Evolutionary conservation across 1,140 invertebrate genomes (phyloP), one percentile per base, ranked within the genome.

Genomic region (Drosophila sturtevanti): DNA sequence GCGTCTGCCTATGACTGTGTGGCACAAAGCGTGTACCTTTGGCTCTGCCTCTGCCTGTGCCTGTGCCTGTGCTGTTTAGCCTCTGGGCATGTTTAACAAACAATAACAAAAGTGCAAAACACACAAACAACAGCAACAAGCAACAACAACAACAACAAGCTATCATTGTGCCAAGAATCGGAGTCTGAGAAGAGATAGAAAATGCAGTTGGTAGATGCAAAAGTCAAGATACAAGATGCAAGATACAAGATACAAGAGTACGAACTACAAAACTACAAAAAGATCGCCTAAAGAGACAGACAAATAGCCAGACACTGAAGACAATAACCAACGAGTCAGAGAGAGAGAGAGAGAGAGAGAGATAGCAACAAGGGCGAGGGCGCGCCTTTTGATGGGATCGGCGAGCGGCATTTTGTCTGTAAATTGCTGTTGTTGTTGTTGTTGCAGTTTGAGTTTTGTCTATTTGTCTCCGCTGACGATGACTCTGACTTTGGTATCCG

Each of bases 371-470:
- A 6, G 10, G 3, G 38, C 64, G 68, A 73, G 81, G 69, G 81
- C 66, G 37, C 64, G 72, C 51, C 69, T 74, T 48, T 63, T 72
- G 81, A 86, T 81, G 34, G 41, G 21, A 85, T 79, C 75, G 44
- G 41, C 16, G 9, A 48, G 41, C 18, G 41, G 41, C 63, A 38
- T 41, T 75, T 55, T 52, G 52, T 64, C 38, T 11, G 38, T 4
- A 68, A 52, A 34, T 52, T 41, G 9, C 10, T 58, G 27, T 59
- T 24, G 21, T 22, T 18, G 24, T 55, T 55, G 54, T 14, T 54
- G 16, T 51, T 41, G n/a, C 7, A 1, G 2, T 41, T 41, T 12
- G 41, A 10, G 16, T 38, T 56, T 34, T 35, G 70, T 71, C 38
- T 71, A 11, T 41, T 63, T 18, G 31, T 58, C 27, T 27, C 34